Evolutionary conservation across 2,888 invertebrate species (phyloP), one percentile per base, ranked within the genome.

Genomic region (Agriotes lineatus): DNA sequence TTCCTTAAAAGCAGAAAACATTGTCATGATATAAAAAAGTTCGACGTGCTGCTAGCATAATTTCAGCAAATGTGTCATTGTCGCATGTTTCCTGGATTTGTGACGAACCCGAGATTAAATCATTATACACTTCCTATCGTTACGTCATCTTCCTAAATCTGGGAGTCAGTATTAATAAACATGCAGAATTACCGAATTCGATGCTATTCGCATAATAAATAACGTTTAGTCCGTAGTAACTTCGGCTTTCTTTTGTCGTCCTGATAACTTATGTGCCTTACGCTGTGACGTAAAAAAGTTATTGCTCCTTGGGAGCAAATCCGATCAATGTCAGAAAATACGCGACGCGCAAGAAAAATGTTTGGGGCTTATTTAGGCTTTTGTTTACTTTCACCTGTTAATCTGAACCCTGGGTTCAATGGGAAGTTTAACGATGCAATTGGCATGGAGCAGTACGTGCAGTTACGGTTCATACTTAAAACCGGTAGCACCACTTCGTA

Each of bases 401-500:
- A 3, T 45, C 19, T 45, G 18, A 3, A n/a, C 18, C 18, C 42
- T 7, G 19, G 1, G 44, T 44, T 19, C 14, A 12, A 44, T 19
- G 16, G 10, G 45, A 2, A 45, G 45, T n/a, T 12, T 45, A 18
- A 44, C 3, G 10, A 10, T 1, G 2, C 6, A 2, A 44, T 5
- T 4, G 6, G 44, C 1, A n/a, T 9, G 10, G 12, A 12, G 14
- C 9, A 18, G 10, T 20, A 45, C 20, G 6, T 20, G 45, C 9
- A 20, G 20, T 45, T 6, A 20, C 19, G 20, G 45, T 50, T 30
- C 10, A 10, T 50, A 50, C 50, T 50, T 50, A 30, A 14, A 30
- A 50, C 30, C 30, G 12, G 50, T 50, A 50, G 25, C 16, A 50
- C 50, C 50, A 50, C 50, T 50, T 50, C 30, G 19, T 30, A 50